phyloP scores from a whole-genome alignment of 2,888 invertebrate species.

The Deilephila elpenor region DNA sequence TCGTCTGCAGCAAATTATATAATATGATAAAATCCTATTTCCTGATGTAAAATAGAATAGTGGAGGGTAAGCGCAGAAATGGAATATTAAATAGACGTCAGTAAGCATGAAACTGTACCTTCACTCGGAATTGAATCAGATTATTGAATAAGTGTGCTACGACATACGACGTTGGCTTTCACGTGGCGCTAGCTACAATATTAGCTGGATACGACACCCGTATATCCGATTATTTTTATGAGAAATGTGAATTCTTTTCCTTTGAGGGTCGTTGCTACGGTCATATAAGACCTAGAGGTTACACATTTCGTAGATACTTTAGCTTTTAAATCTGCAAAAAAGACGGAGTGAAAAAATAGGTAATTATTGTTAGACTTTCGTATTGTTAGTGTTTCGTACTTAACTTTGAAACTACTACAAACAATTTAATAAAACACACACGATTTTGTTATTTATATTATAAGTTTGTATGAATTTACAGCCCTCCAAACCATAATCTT shows the following conservation, averaged over 20 bases:
- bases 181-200: conserved; percentile 39
- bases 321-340: no score
- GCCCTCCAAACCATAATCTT: not conserved
- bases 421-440: no score
- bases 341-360: no score
- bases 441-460: no score
- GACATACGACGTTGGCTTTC: conserved; percentile 60
- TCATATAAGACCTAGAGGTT: no score
- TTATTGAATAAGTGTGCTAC: conserved; percentile 75
- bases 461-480: no score
- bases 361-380: no score
- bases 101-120: conserved; percentile 74
- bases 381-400: no score
- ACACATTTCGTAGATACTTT: no score
- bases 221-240: not conserved
- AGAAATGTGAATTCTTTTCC: not conserved
- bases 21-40: conserved; percentile 42
- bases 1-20: conserved; percentile 5
- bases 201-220: conserved; percentile 35
- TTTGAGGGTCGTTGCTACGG: not conserved
- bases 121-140: conserved; percentile 70
- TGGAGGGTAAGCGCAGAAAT: conserved; percentile 56
- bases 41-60: conserved; percentile 49
- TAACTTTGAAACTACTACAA: no score
- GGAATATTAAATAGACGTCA: conserved; percentile 74